Evolutionary conservation across 1,140 invertebrate genomes (phyloP), one percentile per base, ranked within the genome.

Genomic region (Triops cancriformis): DNA sequence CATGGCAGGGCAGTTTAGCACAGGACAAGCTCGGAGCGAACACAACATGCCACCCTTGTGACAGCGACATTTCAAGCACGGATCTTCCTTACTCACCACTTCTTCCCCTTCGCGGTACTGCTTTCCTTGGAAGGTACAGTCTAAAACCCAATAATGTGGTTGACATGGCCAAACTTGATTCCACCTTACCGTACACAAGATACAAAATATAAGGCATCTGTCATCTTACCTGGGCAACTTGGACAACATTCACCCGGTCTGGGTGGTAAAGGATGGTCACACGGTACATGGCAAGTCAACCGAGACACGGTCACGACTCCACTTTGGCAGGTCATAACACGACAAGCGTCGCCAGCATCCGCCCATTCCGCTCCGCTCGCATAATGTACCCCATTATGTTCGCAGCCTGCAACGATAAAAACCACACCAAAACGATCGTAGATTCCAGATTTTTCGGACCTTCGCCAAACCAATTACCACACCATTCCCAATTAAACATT

Each of bases 41-140:
- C 95, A 97, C 2, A 90, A 90, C 81, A 96, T 86, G 37, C 88
- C 86, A 11, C 90, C 90, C n/a, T 79, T 80, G 76, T 89, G 87
- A 84, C 95, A 97, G 77, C 90, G 89, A 84, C 95, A 97, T 77
- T 90, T 90, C 45, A 96, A 85, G 83, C 95, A 97, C 0, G 94
- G 93, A 86, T 97, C 94, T 81, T 92, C 91, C 45, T 90, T 89
- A 28, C 92, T 89, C 26, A 88, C 88, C 14, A 92, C 92, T 80
- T 91, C 90, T 75, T 91, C 88, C n/a, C 92, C 92, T 80, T 93
- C 89, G 1, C 87, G 86, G 73, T 51, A 89, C 81, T 77, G 83
- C 85, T 77, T n/a, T 81, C 80, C 79, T 81, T 82, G 83, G 73
- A 72, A 81, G 80, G 51, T 79, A 43, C 76, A 74, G 78, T 31